Evolutionary conservation across 1,140 invertebrate genomes (phyloP).

Genomic region (Neuroterus valhalla): DNA sequence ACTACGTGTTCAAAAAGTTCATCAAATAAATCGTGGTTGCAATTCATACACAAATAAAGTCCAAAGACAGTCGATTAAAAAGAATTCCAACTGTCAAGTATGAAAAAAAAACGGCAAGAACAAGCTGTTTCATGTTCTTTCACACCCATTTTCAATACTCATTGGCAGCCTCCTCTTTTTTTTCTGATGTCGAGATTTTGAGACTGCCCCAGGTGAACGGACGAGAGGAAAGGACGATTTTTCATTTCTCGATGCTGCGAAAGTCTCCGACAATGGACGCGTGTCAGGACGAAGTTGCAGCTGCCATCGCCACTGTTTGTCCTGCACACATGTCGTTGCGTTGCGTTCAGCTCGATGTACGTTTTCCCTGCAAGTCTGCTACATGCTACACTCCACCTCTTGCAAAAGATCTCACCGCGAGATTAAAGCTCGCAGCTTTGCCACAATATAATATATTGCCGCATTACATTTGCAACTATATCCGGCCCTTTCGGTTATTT

Average conservation of each 20-base stretch:
- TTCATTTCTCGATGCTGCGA: constrained; percentile 74
- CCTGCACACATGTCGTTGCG: constrained; percentile 68
- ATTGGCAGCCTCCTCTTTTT: constrained; percentile 36
- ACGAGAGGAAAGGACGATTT: constrained; percentile 64
- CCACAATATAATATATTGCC: constrained; percentile 50
- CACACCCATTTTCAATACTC: neutral
- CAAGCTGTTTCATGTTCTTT: constrained; percentile 31
- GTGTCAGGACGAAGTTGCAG: constrained; percentile 72
- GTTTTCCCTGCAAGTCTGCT: neutral
- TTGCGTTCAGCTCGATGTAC: constrained; percentile 26
- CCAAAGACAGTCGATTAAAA: neutral
- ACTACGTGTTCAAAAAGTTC: too few relatives aligned
- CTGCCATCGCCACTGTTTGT: constrained; percentile 71
- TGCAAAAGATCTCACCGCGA: constrained; percentile 63
- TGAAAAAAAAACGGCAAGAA: constrained; percentile 1
- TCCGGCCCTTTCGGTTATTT: neutral
- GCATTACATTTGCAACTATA: constrained; percentile 44
- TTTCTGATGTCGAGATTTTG: constrained; percentile 52
- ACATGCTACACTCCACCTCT: constrained; percentile 34
- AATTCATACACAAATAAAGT: too few relatives aligned
- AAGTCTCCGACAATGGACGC: constrained; percentile 73
- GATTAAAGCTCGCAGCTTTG: constrained; percentile 63
- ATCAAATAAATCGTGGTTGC: too few relatives aligned
- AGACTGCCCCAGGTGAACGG: constrained; percentile 67
- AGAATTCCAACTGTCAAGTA: neutral